Conservation (phyloP, 2,113 vertebrate species). For the Nothobranchius furzeri region DNA sequence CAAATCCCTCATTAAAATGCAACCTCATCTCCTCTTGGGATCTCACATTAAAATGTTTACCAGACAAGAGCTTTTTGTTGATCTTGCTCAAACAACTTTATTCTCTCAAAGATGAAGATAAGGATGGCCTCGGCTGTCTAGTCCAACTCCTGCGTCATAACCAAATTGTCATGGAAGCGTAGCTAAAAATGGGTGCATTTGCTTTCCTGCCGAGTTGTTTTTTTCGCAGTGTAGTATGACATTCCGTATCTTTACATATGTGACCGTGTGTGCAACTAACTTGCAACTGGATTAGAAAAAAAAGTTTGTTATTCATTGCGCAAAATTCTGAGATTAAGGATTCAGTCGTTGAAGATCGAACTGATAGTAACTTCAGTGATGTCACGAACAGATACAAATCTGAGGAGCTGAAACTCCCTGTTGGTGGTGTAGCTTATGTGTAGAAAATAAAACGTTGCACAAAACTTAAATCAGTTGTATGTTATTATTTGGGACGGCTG, state of each 20-base stretch:
- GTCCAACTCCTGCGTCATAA: background rate
- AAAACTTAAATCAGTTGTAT: too few species aligned
- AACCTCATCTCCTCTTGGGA: slow-evolving; percentile 6
- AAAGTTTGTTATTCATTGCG: background rate
- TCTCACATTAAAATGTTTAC: background rate
- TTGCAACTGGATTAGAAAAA: background rate
- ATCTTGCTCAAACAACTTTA: background rate
- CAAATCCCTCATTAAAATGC: slow-evolving; percentile 10
- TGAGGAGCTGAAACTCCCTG: background rate
- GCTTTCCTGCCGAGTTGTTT: too few species aligned
- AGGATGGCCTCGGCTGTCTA: too few species aligned
- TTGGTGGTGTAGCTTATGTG: too few species aligned
- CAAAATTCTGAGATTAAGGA: background rate
- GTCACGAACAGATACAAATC: background rate
- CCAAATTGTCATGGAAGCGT: background rate
- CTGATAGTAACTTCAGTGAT: background rate
- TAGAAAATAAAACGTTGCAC: too few species aligned
- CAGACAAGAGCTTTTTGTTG: background rate
- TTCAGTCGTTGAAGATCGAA: background rate
- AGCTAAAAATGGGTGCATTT: background rate
- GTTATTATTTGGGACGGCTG: too few species aligned
- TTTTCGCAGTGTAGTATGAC: too few species aligned
- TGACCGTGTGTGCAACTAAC: too few species aligned
- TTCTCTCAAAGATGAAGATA: background rate
- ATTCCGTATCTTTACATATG: background rate